Percentiles rank a stretch among this genome's conserved stretches.
Evolutionary conservation across 2,888 invertebrate species (phyloP).

Genomic region (Spatulosminthurus flaviceps): DNA sequence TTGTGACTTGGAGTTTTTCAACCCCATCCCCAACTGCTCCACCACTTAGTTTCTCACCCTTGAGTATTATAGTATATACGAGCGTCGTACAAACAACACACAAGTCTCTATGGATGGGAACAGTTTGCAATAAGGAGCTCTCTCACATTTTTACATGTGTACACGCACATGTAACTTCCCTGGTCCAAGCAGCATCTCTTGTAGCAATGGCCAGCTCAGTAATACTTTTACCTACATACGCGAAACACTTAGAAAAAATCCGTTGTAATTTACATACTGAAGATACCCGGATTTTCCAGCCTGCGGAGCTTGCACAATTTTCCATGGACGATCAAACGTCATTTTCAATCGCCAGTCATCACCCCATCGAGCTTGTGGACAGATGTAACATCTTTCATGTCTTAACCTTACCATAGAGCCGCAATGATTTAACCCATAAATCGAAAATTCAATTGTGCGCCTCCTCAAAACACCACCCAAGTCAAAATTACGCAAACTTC

Average conservation of each 20-base stretch:
- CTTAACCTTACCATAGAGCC: slow-evolving; percentile 24
- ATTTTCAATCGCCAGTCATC: slow-evolving; percentile 49
- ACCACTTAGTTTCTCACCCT: slow-evolving; percentile 30
- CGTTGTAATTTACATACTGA: background rate
- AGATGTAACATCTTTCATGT: slow-evolving; percentile 41
- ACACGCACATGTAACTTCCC: background rate
- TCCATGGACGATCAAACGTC: slow-evolving; percentile 32
- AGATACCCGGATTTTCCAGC: slow-evolving; percentile 12
- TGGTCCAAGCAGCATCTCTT: too few species aligned
- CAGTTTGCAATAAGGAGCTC: too few species aligned
- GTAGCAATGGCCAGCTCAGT: too few species aligned
- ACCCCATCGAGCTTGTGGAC: slow-evolving; percentile 44
- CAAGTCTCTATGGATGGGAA: too few species aligned
- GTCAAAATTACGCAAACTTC: background rate
- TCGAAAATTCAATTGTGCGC: slow-evolving; percentile 2
- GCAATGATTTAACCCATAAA: slow-evolving; percentile 7
- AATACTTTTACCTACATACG: too few species aligned
- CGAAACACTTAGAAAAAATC: too few species aligned
- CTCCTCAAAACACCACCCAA: background rate
- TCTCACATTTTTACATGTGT: background rate
- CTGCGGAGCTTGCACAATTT: background rate
- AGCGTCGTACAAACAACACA: too few species aligned
- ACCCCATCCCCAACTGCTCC: slow-evolving; percentile 21
- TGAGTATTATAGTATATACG: slow-evolving; percentile 18
- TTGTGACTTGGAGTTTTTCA: slow-evolving; percentile 2